These are phyloP conservation scores for Orthosia gothica DNA, from an alignment of 2,888 invertebrate species.

Conservation along the genomic window DNA sequence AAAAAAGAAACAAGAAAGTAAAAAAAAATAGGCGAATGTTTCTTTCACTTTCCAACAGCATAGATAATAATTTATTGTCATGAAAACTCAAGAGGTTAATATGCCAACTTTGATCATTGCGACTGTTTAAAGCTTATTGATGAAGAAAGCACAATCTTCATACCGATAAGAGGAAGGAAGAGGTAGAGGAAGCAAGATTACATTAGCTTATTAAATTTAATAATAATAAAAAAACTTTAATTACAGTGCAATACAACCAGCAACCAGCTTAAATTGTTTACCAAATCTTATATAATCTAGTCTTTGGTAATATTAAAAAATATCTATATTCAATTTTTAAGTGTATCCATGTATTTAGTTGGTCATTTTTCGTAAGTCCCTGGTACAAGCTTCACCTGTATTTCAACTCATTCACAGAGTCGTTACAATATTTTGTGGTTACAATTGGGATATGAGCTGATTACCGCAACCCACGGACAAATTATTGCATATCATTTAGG, in stretches of 20 bases:
- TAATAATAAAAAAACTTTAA: not conserved
- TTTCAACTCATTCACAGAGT: not conserved
- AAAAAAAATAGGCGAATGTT: not conserved
- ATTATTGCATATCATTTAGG: conserved; percentile 11
- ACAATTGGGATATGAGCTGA: conserved; percentile 26
- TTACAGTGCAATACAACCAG: not conserved
- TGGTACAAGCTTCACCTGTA: not conserved
- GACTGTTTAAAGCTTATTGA: not conserved
- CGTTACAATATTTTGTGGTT: not conserved
- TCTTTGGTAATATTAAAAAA: not conserved
- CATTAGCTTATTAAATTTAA: not conserved
- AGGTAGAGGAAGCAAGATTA: not conserved
- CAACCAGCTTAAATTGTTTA: not conserved
- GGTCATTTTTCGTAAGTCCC: not conserved
- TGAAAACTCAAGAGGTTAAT: not conserved
- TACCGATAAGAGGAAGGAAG: too few relatives aligned
- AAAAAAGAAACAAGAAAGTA: too few relatives aligned
- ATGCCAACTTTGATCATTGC: not conserved
- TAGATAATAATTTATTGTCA: not conserved
- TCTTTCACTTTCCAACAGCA: not conserved
- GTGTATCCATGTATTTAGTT: not conserved
- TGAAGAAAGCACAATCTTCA: not conserved
- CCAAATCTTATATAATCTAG: too few relatives aligned
- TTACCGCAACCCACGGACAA: conserved; percentile 15
- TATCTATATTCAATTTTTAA: not conserved